Conservation (phyloP, 2,113 vertebrate species). For the Varanus salvator region DNA sequence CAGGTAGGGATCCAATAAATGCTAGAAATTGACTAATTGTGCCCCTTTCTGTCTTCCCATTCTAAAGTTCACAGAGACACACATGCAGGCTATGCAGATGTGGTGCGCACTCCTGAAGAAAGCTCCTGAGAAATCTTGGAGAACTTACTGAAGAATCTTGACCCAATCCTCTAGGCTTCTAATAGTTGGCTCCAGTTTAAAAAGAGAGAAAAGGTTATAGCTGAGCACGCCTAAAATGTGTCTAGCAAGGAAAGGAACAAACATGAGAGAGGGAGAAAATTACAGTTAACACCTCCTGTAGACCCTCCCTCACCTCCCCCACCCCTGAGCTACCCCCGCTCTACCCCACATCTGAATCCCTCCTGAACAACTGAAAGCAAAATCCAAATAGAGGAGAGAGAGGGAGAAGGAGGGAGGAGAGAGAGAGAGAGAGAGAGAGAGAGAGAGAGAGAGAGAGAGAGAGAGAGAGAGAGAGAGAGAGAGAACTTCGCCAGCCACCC, state of each 20-base stretch:
- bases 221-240: conserved; percentile 25
- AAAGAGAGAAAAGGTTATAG: background rate
- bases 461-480: conserved; percentile 57
- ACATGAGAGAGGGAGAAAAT: conserved; percentile 52
- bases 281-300: conserved; percentile 52
- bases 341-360: conserved; percentile 63
- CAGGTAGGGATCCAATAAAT: conserved; percentile 62
- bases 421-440: conserved; percentile 35
- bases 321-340: conserved; percentile 54
- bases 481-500: conserved; percentile 57
- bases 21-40: conserved; percentile 65
- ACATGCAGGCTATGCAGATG: background rate
- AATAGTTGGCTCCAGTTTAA: background rate
- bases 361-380: conserved; percentile 39
- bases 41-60: conserved; percentile 8
- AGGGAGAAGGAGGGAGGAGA: conserved; percentile 61
- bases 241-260: conserved; percentile 19
- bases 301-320: conserved; percentile 71
- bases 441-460: conserved; percentile 57
- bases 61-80: background rate
- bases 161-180: conserved; percentile 33
- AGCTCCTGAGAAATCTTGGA: conserved; percentile 51
- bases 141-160: conserved; percentile 57
- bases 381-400: conserved; percentile 25
- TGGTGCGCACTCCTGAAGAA: conserved; percentile 24